phyloP scores from a whole-genome alignment of 2,113 vertebrate species.

The Microcebus tavaratra region DNA sequence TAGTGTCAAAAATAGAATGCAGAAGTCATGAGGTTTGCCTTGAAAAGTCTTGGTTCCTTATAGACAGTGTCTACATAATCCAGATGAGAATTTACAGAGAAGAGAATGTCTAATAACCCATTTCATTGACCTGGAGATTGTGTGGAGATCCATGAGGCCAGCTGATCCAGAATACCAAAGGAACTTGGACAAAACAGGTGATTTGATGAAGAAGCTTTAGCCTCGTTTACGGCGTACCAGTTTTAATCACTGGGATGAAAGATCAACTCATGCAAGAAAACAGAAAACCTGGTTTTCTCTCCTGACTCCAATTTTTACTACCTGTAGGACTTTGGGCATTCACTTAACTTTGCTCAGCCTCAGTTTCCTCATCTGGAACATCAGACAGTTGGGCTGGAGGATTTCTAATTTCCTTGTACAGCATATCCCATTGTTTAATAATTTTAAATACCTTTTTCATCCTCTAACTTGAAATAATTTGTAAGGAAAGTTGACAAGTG shows the following conservation, averaged over 20 bases:
- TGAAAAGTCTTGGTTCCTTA: constrained; percentile 16
- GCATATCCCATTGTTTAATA: neutral
- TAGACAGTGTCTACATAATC: neutral
- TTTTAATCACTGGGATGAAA: neutral
- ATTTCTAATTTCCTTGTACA: neutral
- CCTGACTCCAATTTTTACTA: neutral
- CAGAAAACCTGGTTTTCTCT: neutral
- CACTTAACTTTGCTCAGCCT: neutral
- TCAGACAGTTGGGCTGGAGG: neutral
- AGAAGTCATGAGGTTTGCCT: neutral
- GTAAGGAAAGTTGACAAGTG: constrained; percentile 29
- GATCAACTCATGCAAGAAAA: neutral
- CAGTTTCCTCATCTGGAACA: neutral
- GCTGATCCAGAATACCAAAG: neutral
- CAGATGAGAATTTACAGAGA: neutral
- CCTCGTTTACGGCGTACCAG: neutral
- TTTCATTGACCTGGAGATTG: neutral
- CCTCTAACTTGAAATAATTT: constrained; percentile 19
- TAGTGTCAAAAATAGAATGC: constrained; percentile 37
- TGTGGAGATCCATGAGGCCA: neutral
- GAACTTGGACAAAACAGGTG: neutral
- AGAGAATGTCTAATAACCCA: neutral
- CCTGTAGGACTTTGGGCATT: neutral
- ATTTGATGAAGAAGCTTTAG: neutral
- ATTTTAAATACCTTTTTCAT: neutral